phyloP scores from a whole-genome alignment of 64 coral and sea anemone genomes.

The Catalaphyllia jardinei region DNA sequence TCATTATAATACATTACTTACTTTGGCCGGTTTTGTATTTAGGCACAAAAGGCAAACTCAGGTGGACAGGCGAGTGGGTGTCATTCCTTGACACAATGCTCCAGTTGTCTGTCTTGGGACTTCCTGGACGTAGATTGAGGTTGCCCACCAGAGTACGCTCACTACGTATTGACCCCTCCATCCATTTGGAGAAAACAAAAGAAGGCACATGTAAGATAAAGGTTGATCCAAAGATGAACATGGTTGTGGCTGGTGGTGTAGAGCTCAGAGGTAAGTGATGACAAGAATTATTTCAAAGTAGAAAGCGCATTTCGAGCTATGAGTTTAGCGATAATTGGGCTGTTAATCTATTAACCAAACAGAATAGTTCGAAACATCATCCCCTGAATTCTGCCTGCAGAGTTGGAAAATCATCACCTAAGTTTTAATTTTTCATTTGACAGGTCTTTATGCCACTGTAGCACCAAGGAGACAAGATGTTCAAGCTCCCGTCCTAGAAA shows the following conservation, averaged over 20 bases:
- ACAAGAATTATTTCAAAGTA: too few relatives aligned
- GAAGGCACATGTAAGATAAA: slow-evolving; percentile 54
- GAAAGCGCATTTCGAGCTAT: too few relatives aligned
- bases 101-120: slow-evolving; percentile 76
- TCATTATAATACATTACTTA: background rate
- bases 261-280: slow-evolving; percentile 60
- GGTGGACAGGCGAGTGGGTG: slow-evolving; percentile 80
- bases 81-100: slow-evolving; percentile 90
- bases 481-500: slow-evolving; percentile 67
- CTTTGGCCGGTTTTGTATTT: background rate
- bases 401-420: background rate
- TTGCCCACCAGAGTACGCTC: slow-evolving; percentile 82
- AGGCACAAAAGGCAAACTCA: slow-evolving; percentile 78
- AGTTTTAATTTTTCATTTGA: background rate
- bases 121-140: slow-evolving; percentile 79
- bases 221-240: slow-evolving; percentile 79
- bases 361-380: background rate
- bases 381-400: background rate
- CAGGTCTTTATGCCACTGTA: slow-evolving; percentile 82
- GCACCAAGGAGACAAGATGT: slow-evolving; percentile 76
- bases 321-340: too few relatives aligned
- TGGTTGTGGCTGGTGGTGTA: slow-evolving; percentile 82
- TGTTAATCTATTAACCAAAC: too few relatives aligned
- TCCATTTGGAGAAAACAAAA: slow-evolving; percentile 67
- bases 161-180: slow-evolving; percentile 75